phyloP scores from a whole-genome alignment of 1,140 invertebrate genomes.

The Amyelois transitella region DNA sequence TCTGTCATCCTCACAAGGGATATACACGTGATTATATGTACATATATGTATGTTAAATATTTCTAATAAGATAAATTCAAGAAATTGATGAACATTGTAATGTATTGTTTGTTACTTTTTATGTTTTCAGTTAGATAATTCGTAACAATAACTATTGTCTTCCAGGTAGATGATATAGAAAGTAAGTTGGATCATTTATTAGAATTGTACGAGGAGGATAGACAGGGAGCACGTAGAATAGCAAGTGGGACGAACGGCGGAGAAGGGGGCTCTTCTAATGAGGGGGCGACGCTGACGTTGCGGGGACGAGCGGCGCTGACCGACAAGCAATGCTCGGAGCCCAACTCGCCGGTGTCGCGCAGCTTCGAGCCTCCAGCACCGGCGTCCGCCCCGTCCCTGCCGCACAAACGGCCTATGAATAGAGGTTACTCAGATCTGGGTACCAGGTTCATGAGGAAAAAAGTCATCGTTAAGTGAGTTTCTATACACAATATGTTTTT shows the following conservation, averaged over 20 bases:
- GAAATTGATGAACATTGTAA: background rate
- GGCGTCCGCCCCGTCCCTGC: conserved; percentile 38
- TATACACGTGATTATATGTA: too few species aligned
- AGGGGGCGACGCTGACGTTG: conserved; percentile 23
- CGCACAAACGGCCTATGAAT: conserved; percentile 78
- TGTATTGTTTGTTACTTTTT: background rate
- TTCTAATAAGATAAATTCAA: too few species aligned
- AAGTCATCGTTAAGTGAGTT: conserved; percentile 82
- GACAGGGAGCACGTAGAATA: conserved; percentile 77
- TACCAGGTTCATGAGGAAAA: conserved; percentile 85
- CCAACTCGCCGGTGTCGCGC: conserved; percentile 79
- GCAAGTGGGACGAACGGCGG: conserved; percentile 40
- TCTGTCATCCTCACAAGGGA: too few species aligned
- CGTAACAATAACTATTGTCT: conserved; percentile 5
- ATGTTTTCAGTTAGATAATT: background rate
- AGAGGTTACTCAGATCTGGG: conserved; percentile 87
- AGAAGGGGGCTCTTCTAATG: conserved; percentile 33
- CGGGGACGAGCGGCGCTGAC: conserved; percentile 78
- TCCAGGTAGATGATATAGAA: conserved; percentile 94
- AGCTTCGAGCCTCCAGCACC: conserved; percentile 45
- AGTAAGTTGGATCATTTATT: conserved; percentile 94
- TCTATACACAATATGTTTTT: too few species aligned
- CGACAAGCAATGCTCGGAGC: conserved; percentile 86
- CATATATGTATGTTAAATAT: too few species aligned
- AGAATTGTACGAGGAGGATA: conserved; percentile 94